Evolutionary conservation across 2,797 vertebrate genomes (phyloP), one percentile per base, ranked within the genome.

Genomic region (Presbytis comata): DNA sequence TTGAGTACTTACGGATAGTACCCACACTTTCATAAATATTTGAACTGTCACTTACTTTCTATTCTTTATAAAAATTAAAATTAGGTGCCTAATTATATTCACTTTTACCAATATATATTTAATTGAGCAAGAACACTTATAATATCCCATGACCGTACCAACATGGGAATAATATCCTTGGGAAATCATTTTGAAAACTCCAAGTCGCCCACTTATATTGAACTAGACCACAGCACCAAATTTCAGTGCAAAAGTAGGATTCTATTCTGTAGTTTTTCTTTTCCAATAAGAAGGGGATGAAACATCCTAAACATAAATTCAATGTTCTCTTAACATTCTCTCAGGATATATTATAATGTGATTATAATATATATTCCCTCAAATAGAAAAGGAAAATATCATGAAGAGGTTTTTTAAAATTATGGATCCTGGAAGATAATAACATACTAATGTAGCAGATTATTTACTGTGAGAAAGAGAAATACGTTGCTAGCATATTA

Each of bases 391-490:
- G 16, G 13, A 44, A 57, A 83, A 64, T 46, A 64, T 22, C 53
- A 70, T 80, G n/a, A 83, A 94, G 59, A 97, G 76, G 2, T 79
- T 85, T 98, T 98, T 93, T 92, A n/a, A 97, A 93, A 96, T 39
- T 96, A 81, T 55, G 8, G 57, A n/a, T 39, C 44, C 48, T 44
- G 41, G 57, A 78, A 79, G 55, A 46, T 88, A 82, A 93, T 86
- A 95, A 92, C 30, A 24, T 30, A 91, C 94, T 84, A 86, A 98
- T 97, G 70, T 10, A 87, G 28, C 61, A 82, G n/a, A 17, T 81
- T 91, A 91, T 87, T 97, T 93, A 82, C 70, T 44, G 33, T 82
- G 57, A 59, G 67, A 83, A 82, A 53, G 75, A 93, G 84, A 97
- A 90, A 41, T 70, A n/a, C 24, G 39, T 90, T 55, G 84, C 95